Evolutionary conservation across 2,888 invertebrate species (phyloP).

Genomic region (Mythimna pallens): DNA sequence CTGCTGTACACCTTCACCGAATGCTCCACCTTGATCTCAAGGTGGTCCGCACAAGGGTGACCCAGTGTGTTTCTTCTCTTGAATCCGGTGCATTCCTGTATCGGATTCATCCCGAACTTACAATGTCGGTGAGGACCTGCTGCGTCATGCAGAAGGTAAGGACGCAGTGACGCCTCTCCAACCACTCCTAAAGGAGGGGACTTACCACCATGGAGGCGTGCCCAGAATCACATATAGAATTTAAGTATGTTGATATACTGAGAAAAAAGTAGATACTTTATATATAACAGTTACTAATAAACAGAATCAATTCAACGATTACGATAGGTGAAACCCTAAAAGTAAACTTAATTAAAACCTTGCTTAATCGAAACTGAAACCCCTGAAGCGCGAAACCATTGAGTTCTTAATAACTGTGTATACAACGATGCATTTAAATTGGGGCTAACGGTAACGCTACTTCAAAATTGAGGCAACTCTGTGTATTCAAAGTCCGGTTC

Average conservation of each 20-base stretch:
- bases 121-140: too few relatives aligned
- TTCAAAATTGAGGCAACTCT: constrained; percentile 48
- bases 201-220: too few relatives aligned
- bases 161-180: too few relatives aligned
- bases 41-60: too few relatives aligned
- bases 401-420: constrained; percentile 31
- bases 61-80: too few relatives aligned
- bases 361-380: constrained; percentile 19
- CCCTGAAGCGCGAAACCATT: not conserved
- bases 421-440: constrained; percentile 43
- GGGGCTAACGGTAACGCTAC: constrained; percentile 31
- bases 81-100: too few relatives aligned
- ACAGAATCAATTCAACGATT: not conserved
- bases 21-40: too few relatives aligned
- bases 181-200: too few relatives aligned
- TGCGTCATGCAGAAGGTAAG: too few relatives aligned
- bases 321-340: not conserved
- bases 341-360: not conserved
- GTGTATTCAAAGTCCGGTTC: constrained; percentile 37
- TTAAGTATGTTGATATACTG: not conserved
- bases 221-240: not conserved
- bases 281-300: not conserved
- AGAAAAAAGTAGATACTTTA: not conserved
- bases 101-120: too few relatives aligned
- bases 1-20: too few relatives aligned